Base-by-base conservation (phyloP, 2,888 invertebrate genomes). In the Eledone cirrhosa region DNA sequence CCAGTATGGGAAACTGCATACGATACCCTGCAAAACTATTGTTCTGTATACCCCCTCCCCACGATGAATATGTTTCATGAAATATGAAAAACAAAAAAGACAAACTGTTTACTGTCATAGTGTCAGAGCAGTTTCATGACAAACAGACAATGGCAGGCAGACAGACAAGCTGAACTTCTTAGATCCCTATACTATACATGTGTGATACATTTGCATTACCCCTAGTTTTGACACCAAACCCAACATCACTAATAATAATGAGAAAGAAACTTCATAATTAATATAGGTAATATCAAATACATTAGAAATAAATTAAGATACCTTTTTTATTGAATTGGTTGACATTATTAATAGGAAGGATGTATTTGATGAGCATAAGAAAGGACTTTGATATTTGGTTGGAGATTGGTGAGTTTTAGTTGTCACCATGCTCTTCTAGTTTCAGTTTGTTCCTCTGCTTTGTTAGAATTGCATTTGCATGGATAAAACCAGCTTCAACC, bases 81-180 rank as follows among this genome's bases (percentile, higher is more conserved):
- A 63, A n/a, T 8, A 22, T 63, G 2, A 13, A 14, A 63, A 22
- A 22, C n/a, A n/a, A 22, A 22, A 63, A 63, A 7, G 16, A 63
- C n/a, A 63, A n/a, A 63, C n/a, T 63, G 63, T 22, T 63, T n/a
- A n/a, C n/a, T 63, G 63, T 63, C n/a, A n/a, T n/a, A 8, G n/a
- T 63, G n/a, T 13, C n/a, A 63, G 27, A n/a, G n/a, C n/a, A n/a
- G n/a, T n/a, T n/a, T 63, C 63, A 63, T 16, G n/a, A n/a, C 11
- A 63, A 63, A 63, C 27, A 22, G n/a, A 2, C 8, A n/a, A n/a
- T n/a, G n/a, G n/a, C n/a, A n/a, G n/a, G n/a, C n/a, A n/a, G n/a
- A n/a, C n/a, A n/a, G n/a, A n/a, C n/a, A n/a, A n/a, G n/a, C n/a
- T n/a, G n/a, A n/a, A n/a, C n/a, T n/a, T n/a, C n/a, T n/a, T n/a